These are phyloP conservation scores for Corythornis cristatus DNA, from an alignment of 2,113 vertebrate genomes.

Conservation along the genomic window DNA sequence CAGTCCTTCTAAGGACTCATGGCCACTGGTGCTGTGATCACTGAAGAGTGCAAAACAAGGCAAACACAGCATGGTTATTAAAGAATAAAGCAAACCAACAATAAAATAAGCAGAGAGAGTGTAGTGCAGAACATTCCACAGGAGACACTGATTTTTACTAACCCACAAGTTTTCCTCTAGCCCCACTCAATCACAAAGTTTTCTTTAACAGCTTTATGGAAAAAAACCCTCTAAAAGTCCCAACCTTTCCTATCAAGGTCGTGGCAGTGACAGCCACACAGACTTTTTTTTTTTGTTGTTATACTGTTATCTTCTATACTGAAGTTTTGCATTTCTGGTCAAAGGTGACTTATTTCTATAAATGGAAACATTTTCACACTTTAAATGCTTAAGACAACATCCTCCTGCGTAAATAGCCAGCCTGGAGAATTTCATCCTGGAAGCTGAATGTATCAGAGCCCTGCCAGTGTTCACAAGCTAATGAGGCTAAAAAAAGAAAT, in stretches of 20 bases:
- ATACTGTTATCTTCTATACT: not conserved
- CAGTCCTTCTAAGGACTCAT: not conserved
- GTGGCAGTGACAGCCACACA: not conserved
- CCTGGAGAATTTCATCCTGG: not conserved
- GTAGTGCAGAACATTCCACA: not conserved
- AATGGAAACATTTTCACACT: slow-evolving; percentile 62
- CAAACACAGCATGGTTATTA: not conserved
- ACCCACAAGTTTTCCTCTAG: not conserved
- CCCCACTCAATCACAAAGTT: not conserved
- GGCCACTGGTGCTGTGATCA: not conserved
- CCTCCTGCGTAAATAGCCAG: not conserved
- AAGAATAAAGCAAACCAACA: not conserved
- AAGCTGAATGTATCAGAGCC: not conserved
- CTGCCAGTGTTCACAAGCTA: not conserved
- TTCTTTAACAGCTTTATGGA: not conserved
- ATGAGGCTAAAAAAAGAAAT: not conserved
- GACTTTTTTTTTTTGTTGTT: not conserved
- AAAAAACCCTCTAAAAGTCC: not conserved
- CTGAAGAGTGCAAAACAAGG: not conserved
- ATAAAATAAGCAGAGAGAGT: not conserved
- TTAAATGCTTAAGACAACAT: slow-evolving; percentile 16
- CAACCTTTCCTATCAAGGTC: slow-evolving; percentile 10
- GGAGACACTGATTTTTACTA: not conserved
- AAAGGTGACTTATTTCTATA: slow-evolving; percentile 53
- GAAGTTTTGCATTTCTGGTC: slow-evolving; percentile 28